These are phyloP conservation scores for Oxyteleia sp. DNA, from an alignment of 2,888 invertebrate genomes.

Conservation along the genomic window DNA sequence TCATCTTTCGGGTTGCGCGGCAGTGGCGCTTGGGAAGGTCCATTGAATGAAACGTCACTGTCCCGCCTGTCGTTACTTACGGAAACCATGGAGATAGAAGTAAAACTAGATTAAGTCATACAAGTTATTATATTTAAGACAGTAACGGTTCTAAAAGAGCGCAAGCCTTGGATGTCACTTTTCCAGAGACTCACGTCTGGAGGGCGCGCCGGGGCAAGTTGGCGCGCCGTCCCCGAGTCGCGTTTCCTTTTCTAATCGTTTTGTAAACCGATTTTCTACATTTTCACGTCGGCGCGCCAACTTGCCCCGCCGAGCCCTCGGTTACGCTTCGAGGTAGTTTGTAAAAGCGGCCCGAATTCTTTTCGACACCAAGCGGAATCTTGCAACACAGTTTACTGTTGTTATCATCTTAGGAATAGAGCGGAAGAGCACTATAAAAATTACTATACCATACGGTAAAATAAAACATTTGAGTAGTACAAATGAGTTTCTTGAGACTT, in stretches of 20 bases:
- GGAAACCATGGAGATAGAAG: constrained; percentile 26
- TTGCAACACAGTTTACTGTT: too few species aligned
- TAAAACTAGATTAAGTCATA: constrained; percentile 36
- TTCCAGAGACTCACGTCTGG: constrained; percentile 1
- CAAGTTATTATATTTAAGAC: constrained; percentile 26
- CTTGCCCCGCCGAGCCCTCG: background rate
- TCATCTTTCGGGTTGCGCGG: constrained; percentile 9
- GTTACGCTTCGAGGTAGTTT: background rate
- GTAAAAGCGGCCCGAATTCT: too few species aligned
- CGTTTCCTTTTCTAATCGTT: constrained; percentile 53
- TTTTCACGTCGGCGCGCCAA: constrained; percentile 19
- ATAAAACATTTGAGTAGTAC: too few species aligned
- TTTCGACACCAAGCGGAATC: too few species aligned
- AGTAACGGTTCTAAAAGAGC: constrained; percentile 46
- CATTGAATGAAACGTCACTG: constrained; percentile 5
- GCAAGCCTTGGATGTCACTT: too few species aligned
- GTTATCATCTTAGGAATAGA: too few species aligned
- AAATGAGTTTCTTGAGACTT: too few species aligned
- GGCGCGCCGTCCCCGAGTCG: background rate
- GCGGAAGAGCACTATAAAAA: too few species aligned
- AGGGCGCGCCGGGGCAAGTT: constrained; percentile 4
- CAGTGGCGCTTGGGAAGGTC: too few species aligned
- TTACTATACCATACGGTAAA: too few species aligned
- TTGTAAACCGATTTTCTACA: constrained; percentile 60
- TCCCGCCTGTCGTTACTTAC: background rate